Evolutionary conservation across 2,797 vertebrate species (phyloP).

Genomic region (Tachyglossus aculeatus): DNA sequence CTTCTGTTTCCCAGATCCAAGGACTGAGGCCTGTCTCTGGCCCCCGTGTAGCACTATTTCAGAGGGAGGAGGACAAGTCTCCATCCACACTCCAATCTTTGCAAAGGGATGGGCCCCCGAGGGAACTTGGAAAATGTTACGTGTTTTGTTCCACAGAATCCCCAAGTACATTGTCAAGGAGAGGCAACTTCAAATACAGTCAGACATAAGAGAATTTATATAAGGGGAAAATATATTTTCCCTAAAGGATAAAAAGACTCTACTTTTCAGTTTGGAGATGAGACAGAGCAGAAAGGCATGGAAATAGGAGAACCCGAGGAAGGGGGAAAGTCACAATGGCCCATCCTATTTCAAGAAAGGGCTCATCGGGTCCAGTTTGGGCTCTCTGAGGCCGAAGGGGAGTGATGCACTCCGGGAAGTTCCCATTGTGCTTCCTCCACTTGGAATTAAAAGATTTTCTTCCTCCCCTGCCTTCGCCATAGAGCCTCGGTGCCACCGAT

Average conservation of each 20-base stretch:
- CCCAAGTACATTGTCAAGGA: too few relatives aligned
- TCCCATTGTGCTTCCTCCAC: neutral
- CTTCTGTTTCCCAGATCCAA: too few relatives aligned
- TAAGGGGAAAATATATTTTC: neutral
- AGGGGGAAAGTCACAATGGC: neutral
- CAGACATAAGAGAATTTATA: neutral
- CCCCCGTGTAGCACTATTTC: too few relatives aligned
- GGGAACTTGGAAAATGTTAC: neutral
- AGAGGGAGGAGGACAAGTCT: neutral
- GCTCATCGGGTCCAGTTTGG: neutral
- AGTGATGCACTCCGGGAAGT: too few relatives aligned
- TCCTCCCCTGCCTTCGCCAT: neutral
- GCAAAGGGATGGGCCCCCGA: neutral
- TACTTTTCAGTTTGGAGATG: conserved; percentile 8
- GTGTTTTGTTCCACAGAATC: neutral
- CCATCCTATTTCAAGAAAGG: neutral
- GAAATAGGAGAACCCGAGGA: neutral
- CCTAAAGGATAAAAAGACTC: conserved; percentile 4
- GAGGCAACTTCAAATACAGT: neutral
- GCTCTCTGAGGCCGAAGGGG: too few relatives aligned
- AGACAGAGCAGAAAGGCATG: neutral
- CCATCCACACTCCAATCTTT: too few relatives aligned
- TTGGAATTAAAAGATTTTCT: neutral
- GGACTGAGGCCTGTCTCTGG: too few relatives aligned
- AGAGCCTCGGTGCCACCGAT: neutral